Evolutionary conservation across 2,888 invertebrate species (phyloP).

Genomic region (Caenorhabditis wallacei): DNA sequence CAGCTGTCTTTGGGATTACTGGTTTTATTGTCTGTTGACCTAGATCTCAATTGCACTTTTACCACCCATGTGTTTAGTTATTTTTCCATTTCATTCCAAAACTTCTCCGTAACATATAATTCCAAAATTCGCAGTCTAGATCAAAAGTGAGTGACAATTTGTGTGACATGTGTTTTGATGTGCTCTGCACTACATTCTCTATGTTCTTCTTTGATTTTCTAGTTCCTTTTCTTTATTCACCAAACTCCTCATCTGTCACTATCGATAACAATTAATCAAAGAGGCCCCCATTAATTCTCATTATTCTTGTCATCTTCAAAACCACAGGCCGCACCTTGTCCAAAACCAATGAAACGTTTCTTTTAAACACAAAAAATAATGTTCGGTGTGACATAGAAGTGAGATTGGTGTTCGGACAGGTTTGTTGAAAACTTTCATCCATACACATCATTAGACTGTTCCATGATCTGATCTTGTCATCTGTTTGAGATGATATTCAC

Average conservation of each 20-base stretch:
- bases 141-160: conserved; percentile 39
- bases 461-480: conserved; percentile 41
- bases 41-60: conserved; percentile 51
- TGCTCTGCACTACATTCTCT: conserved; percentile 26
- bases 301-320: conserved; percentile 22
- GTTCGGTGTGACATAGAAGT: conserved; percentile 28
- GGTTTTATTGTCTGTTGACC: conserved; percentile 50
- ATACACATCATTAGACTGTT: conserved; percentile 51
- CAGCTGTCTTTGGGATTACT: conserved; percentile 53
- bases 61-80: not conserved
- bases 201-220: conserved; percentile 28
- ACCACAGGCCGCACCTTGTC: conserved; percentile 3
- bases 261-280: conserved; percentile 25
- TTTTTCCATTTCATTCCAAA: conserved; percentile 1
- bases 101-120: not conserved
- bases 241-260: conserved; percentile 53
- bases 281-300: conserved; percentile 19
- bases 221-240: conserved; percentile 5
- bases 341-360: conserved; percentile 34
- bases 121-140: conserved; percentile 9
- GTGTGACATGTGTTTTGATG: conserved; percentile 51
- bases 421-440: conserved; percentile 51
- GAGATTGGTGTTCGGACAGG: conserved; percentile 53
- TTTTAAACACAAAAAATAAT: conserved; percentile 33
- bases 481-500: conserved; percentile 36